Percentiles rank a stretch among this genome's conserved stretches.
phyloP scores from a whole-genome alignment of 37 sponge, comb jelly and placozoan genomes.

The Beroe forskalii region DNA sequence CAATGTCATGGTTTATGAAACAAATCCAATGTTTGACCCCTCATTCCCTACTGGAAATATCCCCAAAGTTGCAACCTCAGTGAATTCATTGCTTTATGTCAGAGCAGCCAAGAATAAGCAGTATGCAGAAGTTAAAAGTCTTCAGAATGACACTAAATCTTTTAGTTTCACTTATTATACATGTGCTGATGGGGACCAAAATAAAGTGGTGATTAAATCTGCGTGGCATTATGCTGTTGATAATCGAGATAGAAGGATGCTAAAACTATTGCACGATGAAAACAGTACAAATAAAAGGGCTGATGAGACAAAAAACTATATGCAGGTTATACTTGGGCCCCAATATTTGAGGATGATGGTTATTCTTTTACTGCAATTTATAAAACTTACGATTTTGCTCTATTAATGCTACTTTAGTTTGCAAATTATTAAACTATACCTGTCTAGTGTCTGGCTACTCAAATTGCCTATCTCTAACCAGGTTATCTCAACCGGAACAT shows the following conservation, averaged over 20 bases:
- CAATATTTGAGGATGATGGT: too few relatives aligned
- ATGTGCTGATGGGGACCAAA: not conserved
- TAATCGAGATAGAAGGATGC: constrained; percentile 10
- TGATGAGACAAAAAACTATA: not conserved
- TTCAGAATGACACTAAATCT: not conserved
- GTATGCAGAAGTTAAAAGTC: constrained; percentile 3
- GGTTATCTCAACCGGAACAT: constrained; percentile 13
- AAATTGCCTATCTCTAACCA: too few relatives aligned
- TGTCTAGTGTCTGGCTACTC: too few relatives aligned
- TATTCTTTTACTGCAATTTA: too few relatives aligned
- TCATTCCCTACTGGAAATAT: not conserved
- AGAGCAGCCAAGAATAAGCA: constrained; percentile 30
- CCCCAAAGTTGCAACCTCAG: constrained; percentile 34
- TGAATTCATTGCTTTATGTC: not conserved
- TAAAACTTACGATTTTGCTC: too few relatives aligned
- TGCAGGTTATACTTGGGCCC: too few relatives aligned
- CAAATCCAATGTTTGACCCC: not conserved
- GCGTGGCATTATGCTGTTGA: constrained; percentile 51
- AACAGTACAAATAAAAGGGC: not conserved
- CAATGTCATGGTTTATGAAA: not conserved
- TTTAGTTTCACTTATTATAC: not conserved
- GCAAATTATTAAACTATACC: too few relatives aligned
- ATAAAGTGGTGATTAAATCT: not conserved
- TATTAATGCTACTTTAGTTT: too few relatives aligned
- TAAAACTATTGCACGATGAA: not conserved